These are phyloP conservation scores for Sussaba pulchella DNA, from an alignment of 2,888 invertebrate species.

Conservation along the genomic window DNA sequence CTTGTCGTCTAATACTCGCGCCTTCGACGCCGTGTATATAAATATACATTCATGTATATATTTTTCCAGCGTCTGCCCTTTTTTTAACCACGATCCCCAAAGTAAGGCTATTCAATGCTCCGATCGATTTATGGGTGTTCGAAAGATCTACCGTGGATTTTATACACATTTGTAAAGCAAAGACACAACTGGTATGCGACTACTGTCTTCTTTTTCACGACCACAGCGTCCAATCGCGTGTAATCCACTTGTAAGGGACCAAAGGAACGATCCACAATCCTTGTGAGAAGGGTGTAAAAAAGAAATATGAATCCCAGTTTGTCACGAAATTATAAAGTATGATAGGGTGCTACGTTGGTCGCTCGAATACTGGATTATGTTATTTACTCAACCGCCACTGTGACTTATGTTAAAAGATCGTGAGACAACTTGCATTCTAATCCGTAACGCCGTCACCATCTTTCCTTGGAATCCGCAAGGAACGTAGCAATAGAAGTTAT, in stretches of 20 bases:
- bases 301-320: slow-evolving; percentile 6
- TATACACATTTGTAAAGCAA: neutral
- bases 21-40: neutral
- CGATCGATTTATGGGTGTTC: slow-evolving; percentile 36
- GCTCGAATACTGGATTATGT: neutral
- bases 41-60: neutral
- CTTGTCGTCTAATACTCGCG: slow-evolving; percentile 50
- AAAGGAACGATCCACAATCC: slow-evolving; percentile 20
- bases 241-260: slow-evolving; percentile 25
- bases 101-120: slow-evolving; percentile 10
- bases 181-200: neutral
- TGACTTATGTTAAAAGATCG: neutral
- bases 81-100: slow-evolving; percentile 20
- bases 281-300: neutral
- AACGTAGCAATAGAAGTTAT: neutral
- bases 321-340: slow-evolving; percentile 33
- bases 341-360: neutral
- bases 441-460: neutral
- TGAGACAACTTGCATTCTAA: neutral
- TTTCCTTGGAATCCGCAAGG: neutral
- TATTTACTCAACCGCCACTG: neutral
- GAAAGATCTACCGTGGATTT: slow-evolving; percentile 20
- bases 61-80: neutral
- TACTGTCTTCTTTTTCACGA: slow-evolving; percentile 5
- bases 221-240: slow-evolving; percentile 21